These are phyloP conservation scores for Micromys minutus DNA, from an alignment of 2,113 vertebrate species.

Conservation along the genomic window DNA sequence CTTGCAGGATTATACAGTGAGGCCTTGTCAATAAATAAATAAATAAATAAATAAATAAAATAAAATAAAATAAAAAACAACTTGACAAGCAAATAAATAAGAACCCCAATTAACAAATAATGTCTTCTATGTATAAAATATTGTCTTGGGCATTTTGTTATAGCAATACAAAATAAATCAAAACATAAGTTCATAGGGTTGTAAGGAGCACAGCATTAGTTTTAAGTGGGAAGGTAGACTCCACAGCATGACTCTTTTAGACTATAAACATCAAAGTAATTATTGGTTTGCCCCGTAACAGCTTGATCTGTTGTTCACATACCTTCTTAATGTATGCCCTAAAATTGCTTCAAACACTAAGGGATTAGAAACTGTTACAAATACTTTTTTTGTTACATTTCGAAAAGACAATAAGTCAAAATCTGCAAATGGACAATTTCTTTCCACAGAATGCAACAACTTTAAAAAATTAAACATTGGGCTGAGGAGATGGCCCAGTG, in stretches of 20 bases:
- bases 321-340: constrained; percentile 17
- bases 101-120: background rate
- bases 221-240: background rate
- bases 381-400: background rate
- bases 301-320: background rate
- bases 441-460: background rate
- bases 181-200: background rate
- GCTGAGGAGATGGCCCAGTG: background rate
- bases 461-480: background rate
- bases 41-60: too few species aligned
- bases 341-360: background rate
- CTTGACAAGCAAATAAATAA: background rate
- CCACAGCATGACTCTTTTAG: background rate
- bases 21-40: too few species aligned
- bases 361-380: background rate
- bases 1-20: background rate
- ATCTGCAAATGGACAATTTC: background rate
- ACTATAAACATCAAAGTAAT: constrained; percentile 15
- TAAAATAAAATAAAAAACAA: too few species aligned
- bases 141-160: background rate
- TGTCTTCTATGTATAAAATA: background rate
- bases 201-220: background rate
- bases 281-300: background rate
- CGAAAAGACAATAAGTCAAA: constrained; percentile 6
- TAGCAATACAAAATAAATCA: background rate